Conservation (phyloP, 2,113 vertebrate species). For the Pelecanus crispus region DNA sequence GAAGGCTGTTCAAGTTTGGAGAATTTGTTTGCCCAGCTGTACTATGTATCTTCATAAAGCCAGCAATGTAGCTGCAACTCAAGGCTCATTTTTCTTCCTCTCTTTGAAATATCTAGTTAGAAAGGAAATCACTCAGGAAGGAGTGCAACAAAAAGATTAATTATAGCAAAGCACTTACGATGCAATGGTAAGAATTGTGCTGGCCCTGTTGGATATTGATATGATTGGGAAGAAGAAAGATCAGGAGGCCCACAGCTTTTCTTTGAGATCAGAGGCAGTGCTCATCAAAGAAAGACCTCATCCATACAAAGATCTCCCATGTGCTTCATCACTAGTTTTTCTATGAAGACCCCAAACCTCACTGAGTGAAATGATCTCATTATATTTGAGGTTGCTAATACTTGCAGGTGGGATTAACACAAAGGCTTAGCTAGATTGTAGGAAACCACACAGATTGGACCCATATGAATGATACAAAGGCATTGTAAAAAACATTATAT, state of each 20-base stretch:
- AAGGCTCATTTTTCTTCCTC: slow-evolving; percentile 10
- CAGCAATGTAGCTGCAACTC: background rate
- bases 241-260: background rate
- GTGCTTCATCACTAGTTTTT: background rate
- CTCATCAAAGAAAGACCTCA: slow-evolving; percentile 25
- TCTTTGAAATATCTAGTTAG: slow-evolving; percentile 38
- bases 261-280: slow-evolving; percentile 20
- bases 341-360: background rate
- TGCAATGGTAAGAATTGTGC: slow-evolving; percentile 4
- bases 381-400: background rate
- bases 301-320: background rate
- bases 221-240: slow-evolving; percentile 19
- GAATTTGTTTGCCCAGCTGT: background rate
- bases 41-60: slow-evolving; percentile 37
- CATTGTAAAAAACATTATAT: background rate
- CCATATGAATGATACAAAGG: background rate
- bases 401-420: background rate
- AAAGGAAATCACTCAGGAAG: slow-evolving; percentile 29
- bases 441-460: background rate
- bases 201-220: slow-evolving; percentile 27
- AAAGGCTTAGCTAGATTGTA: background rate
- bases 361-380: background rate
- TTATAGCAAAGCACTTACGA: background rate
- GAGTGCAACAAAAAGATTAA: slow-evolving; percentile 32
- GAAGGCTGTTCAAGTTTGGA: background rate